Base-by-base conservation (phyloP, 2,888 invertebrate genomes). In the Polymixis flavicincta region DNA sequence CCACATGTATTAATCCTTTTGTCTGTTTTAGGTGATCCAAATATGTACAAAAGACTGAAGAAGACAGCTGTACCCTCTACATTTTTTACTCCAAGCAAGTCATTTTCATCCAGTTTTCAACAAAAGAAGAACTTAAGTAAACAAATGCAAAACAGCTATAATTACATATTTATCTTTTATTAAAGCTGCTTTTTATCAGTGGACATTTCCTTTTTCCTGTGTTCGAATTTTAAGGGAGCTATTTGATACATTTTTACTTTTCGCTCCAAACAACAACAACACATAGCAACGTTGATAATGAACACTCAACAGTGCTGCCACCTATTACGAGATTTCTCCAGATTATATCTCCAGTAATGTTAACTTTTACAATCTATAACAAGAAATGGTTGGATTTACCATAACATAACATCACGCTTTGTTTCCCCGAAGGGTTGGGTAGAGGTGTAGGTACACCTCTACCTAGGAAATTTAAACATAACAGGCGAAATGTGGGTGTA, bases 1-100 rank as follows among this genome's bases (percentile, higher is more conserved):
- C 13, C 11, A 19, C n/a, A 45, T 14, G 11, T 0, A 19, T 42
- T 28, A 19, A 54, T 19, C 4, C 7, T 54, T 48, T 45, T 71
- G 1, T 55, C 19, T 72, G n/a, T 72, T 72, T 22, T 77, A 75
- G 75, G 77, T 57, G 77, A 45, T 32, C 77, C 28, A 57, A 59
- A 50, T 68, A 25, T 50, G 0, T 22, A 17, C 50, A 75, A 77
- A 59, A 32, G 17, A 14, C 9, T 75, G 25, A 77, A 50, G 50
- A 57, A 68, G 50, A 77, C 57, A 9, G 68, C 77, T 50, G 69
- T 77, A 67, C 75, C 78, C 2, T 77, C 78, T 25, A 1, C 50
- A 22, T 75, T 75, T 77, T 42, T 22, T 68, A 77, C 19, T 25
- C 48, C 42, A 0, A 57, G 75, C 50, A 75, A 22, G 13, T 22